These are phyloP conservation scores for Thalassarche chlororhynchos DNA, from an alignment of 2,113 vertebrate genomes.

Conservation along the genomic window DNA sequence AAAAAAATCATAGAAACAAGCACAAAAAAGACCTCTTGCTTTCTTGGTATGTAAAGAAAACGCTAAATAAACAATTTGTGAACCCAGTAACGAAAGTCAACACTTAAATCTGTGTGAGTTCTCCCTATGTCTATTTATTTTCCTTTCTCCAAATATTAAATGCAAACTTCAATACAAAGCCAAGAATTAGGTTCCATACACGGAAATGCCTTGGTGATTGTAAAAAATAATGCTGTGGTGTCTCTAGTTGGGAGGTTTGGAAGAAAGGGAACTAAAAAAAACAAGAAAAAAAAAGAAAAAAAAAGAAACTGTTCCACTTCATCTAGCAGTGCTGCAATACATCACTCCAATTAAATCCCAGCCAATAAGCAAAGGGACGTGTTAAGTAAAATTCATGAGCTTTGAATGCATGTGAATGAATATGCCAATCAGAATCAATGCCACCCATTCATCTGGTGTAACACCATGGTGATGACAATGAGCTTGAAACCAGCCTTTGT, in stretches of 20 bases:
- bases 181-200: slow-evolving; percentile 53
- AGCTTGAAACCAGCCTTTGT: slow-evolving; percentile 77
- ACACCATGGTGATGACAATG: slow-evolving; percentile 80
- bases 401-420: slow-evolving; percentile 78
- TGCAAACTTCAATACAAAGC: slow-evolving; percentile 55
- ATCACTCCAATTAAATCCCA: slow-evolving; percentile 79
- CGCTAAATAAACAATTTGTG: background rate
- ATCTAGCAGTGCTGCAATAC: slow-evolving; percentile 75
- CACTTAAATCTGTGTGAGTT: slow-evolving; percentile 49
- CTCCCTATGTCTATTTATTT: slow-evolving; percentile 60
- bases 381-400: slow-evolving; percentile 80
- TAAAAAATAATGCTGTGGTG: slow-evolving; percentile 48
- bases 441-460: slow-evolving; percentile 73
- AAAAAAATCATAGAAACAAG: background rate
- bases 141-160: slow-evolving; percentile 61
- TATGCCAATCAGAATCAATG: slow-evolving; percentile 79
- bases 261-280: slow-evolving; percentile 26
- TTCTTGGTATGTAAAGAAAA: slow-evolving; percentile 35
- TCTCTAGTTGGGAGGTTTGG: slow-evolving; percentile 66
- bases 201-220: slow-evolving; percentile 44
- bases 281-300: background rate
- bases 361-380: slow-evolving; percentile 76
- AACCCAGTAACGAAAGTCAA: slow-evolving; percentile 40
- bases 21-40: slow-evolving; percentile 4
- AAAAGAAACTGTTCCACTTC: slow-evolving; percentile 78